Base-by-base conservation (phyloP, 2,888 invertebrate genomes). In the Acanthosepion esculentum region DNA sequence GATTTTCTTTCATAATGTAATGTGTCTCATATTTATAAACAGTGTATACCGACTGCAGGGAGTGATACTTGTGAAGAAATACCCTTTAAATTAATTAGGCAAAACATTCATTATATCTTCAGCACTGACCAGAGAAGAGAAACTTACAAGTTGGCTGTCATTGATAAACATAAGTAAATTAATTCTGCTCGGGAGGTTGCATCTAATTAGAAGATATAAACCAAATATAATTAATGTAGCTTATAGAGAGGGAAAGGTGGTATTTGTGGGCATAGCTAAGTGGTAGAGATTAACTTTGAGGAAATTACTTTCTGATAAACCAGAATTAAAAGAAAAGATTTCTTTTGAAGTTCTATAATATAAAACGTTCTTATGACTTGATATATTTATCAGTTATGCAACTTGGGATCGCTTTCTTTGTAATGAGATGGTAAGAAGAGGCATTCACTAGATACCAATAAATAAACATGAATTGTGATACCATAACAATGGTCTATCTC, bases 151-250 rank as follows among this genome's bases (percentile, higher is more conserved):
- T 78, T 78, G 33, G 78, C 18, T 78, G 78, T 78, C 78, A 78
- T 78, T 78, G 78, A 78, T n/a, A 78, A 78, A 78, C 12, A 78
- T 78, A 78, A 78, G 78, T 78, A 33, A 78, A 78, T 78, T 78
- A 33, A 78, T 78, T 78, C 78, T 78, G 78, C 78, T n/a, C 15
- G 33, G 78, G n/a, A 78, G n/a, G 78, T 78, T 78, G 15, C n/a
- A 78, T 78, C 78, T 78, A n/a, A 78, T 78, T 78, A 78, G 78
- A 78, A 78, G n/a, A 33, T 78, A n/a, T 78, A n/a, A 33, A 78
- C n/a, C 78, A 33, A 78, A n/a, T 78, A 78, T 78, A 33, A 78
- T 78, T 78, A 78, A 18, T 78, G 78, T 59, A 20, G 59, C 41
- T 55, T 18, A 59, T 59, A 59, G 20, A 59, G 59, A 59, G 6